Base-by-base conservation (phyloP, 2,113 vertebrate genomes). In the Epinephelus cyanopodus region DNA sequence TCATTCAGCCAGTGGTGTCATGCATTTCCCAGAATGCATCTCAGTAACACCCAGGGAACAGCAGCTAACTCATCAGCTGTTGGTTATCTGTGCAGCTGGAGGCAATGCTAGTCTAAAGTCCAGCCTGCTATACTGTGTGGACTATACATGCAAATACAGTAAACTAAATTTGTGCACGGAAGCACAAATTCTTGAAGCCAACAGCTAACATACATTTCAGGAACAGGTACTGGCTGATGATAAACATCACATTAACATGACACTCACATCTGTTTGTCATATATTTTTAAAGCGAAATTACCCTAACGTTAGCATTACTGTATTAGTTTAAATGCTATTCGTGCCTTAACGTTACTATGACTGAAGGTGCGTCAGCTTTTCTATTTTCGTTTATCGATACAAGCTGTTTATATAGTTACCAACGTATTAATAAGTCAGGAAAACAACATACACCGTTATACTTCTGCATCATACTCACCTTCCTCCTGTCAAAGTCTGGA, bases 381-480 rank as follows among this genome's bases (percentile, higher is more conserved):
- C 5, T 50, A 50, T 5, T 50, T 50, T 56, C 23, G 53, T 11
- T 23, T 17, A 23, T 37, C 1, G 6, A 14, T 21, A 10, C 6
- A 14, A n/a, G 13, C 6, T 33, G 5, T 33, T 56, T 25, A 11
- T 37, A 4, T 39, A 0, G 14, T 6, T 2, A 39, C 27, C 1
- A 37, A 25, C 1, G 2, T 7, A 60, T 18, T 3, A 8, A 0
- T 33, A 33, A 19, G 1, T 14, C 5, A 0, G 0, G 11, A n/a
- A 70, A 27, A 33, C 47, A 23, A 17, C 9, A 2, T 0, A 45
- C 10, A 68, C 27, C 19, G 9, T 10, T 2, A 5, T 3, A 10
- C n/a, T 52, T 25, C 4, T 5, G 10, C 61, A 66, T 50, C 13
- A 67, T 48, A 82, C 87, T 82, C 45, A 89, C 85, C 81, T 25